Percentiles rank a stretch among this genome's conserved stretches.
phyloP scores from a whole-genome alignment of 2,113 vertebrate species.

The Caracal caracal region DNA sequence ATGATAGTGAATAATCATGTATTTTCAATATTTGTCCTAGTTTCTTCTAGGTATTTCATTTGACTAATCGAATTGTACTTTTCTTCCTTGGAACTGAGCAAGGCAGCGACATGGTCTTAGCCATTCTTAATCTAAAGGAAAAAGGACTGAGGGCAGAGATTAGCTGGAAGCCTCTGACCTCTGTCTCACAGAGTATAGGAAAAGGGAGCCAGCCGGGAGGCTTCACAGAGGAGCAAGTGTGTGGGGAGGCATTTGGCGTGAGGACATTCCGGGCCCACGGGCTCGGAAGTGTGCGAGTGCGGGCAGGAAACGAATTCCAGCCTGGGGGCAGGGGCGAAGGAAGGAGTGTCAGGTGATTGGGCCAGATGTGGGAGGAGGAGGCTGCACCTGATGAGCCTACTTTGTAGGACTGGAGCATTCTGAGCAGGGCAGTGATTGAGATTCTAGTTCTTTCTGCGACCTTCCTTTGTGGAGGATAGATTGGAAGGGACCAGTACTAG shows the following conservation, averaged over 20 bases:
- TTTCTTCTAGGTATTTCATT: slow-evolving; percentile 11
- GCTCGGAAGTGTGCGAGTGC: background rate
- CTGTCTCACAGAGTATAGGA: background rate
- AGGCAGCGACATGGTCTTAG: background rate
- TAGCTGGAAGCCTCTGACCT: background rate
- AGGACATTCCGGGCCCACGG: background rate
- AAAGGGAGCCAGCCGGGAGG: background rate
- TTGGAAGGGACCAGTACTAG: slow-evolving; percentile 9
- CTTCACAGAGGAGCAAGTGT: background rate
- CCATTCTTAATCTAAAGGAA: background rate
- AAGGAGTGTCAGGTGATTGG: background rate
- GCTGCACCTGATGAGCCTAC: background rate
- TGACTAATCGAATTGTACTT: slow-evolving; percentile 4
- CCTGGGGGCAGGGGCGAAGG: background rate
- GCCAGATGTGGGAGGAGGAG: background rate
- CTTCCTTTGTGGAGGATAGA: background rate
- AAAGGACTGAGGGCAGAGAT: background rate
- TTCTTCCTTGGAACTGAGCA: background rate
- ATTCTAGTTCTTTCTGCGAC: background rate
- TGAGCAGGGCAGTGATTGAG: slow-evolving; percentile 7
- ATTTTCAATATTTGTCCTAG: slow-evolving; percentile 36
- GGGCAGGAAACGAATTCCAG: background rate
- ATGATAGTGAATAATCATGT: background rate
- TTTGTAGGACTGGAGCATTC: background rate
- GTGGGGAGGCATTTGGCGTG: background rate